A percentile compares a stretch with the other conserved stretches of the same genome.
phyloP scores from a whole-genome alignment of 2,113 vertebrate species.

The Psilopsiagon aurifrons region DNA sequence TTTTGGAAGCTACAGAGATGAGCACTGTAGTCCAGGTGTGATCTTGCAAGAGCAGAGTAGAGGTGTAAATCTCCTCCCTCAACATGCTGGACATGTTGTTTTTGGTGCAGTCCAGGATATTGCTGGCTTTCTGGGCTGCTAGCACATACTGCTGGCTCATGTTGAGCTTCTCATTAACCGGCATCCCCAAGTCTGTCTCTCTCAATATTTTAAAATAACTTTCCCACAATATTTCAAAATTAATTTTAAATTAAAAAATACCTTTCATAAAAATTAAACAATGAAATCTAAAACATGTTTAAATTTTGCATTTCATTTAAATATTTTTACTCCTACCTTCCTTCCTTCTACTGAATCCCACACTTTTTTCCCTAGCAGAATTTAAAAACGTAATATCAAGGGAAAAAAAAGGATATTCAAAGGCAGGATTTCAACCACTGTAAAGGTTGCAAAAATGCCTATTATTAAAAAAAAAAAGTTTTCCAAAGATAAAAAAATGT shows the following conservation, averaged over 20 bases:
- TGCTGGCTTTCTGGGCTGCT: background rate
- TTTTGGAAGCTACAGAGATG: background rate
- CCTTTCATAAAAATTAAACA: background rate
- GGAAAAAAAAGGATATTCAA: background rate
- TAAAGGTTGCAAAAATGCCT: background rate
- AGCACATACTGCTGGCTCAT: background rate
- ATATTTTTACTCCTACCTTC: background rate
- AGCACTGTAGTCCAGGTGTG: background rate
- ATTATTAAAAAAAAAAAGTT: background rate
- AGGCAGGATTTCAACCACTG: background rate
- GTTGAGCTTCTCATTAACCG: background rate
- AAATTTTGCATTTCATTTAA: background rate
- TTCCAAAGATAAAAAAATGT: background rate
- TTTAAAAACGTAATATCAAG: background rate
- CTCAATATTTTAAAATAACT: background rate
- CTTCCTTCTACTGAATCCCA: background rate
- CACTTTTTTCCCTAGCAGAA: background rate
- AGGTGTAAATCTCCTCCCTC: background rate
- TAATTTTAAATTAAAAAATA: background rate
- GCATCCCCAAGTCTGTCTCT: background rate
- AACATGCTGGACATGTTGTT: background rate
- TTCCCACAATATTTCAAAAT: background rate
- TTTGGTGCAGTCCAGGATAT: background rate
- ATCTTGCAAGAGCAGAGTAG: background rate
- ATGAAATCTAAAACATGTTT: rapidly evolving